Conservation (phyloP, 2,113 vertebrate genomes). For the Equus przewalskii region DNA sequence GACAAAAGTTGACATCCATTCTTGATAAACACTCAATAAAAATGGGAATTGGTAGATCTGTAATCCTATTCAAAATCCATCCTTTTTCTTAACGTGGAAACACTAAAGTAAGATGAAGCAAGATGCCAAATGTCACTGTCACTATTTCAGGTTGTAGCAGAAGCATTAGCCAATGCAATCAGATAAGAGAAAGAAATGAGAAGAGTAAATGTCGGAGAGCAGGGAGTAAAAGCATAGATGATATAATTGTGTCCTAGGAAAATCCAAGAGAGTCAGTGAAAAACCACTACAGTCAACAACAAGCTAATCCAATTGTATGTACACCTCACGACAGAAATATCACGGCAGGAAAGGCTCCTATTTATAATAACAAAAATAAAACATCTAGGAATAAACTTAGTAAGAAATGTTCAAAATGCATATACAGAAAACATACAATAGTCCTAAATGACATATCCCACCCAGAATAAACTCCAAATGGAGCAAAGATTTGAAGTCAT, state of each 20-base stretch:
- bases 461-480: no score
- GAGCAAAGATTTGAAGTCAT: no score
- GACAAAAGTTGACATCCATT: background rate
- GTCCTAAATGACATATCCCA: no score
- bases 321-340: no score
- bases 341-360: background rate
- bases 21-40: background rate
- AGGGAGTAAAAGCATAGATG: background rate
- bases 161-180: background rate
- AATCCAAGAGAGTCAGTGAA: background rate
- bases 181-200: background rate
- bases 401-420: no score
- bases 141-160: rapidly evolving
- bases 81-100: background rate
- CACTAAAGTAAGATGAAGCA: background rate
- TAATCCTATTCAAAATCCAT: no score
- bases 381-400: background rate
- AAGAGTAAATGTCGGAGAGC: background rate
- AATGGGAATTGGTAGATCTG: no score
- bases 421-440: no score
- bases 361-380: background rate
- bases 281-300: background rate
- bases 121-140: rapidly evolving
- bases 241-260: background rate
- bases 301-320: background rate